Evolutionary conservation across 2,888 invertebrate genomes (phyloP).

Genomic region (Patella ulyssiponensis): DNA sequence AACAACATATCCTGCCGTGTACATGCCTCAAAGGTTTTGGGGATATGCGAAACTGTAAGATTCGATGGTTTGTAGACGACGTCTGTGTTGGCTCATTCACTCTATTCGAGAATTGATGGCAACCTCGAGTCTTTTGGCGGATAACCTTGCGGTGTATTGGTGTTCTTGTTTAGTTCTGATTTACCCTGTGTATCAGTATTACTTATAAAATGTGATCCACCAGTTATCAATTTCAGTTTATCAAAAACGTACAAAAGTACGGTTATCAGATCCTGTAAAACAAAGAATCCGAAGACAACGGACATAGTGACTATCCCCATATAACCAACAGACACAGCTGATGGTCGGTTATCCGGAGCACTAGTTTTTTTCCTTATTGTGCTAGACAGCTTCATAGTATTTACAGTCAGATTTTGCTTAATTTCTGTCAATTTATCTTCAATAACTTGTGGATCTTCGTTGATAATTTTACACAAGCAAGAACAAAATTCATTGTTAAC

Average conservation of each 20-base stretch:
- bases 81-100: too few relatives aligned
- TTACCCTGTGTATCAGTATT: too few relatives aligned
- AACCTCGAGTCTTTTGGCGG: too few relatives aligned
- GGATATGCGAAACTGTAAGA: too few relatives aligned
- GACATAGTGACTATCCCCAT: background rate
- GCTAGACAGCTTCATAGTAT: background rate
- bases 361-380: background rate
- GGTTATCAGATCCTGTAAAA: background rate
- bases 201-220: too few relatives aligned
- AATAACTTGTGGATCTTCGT: background rate
- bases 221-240: too few relatives aligned
- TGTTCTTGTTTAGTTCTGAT: too few relatives aligned
- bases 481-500: conserved; percentile 1
- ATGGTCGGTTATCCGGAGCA: background rate
- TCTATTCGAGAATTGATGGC: too few relatives aligned
- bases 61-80: too few relatives aligned
- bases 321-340: conserved; percentile 6
- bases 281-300: background rate
- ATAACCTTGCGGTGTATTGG: too few relatives aligned
- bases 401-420: background rate
- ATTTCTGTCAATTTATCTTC: background rate
- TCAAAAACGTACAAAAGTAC: background rate
- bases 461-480: background rate
- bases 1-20: too few relatives aligned
- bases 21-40: too few relatives aligned